phyloP scores from a whole-genome alignment of 1,140 invertebrate species.

The Pectinophora gossypiella region DNA sequence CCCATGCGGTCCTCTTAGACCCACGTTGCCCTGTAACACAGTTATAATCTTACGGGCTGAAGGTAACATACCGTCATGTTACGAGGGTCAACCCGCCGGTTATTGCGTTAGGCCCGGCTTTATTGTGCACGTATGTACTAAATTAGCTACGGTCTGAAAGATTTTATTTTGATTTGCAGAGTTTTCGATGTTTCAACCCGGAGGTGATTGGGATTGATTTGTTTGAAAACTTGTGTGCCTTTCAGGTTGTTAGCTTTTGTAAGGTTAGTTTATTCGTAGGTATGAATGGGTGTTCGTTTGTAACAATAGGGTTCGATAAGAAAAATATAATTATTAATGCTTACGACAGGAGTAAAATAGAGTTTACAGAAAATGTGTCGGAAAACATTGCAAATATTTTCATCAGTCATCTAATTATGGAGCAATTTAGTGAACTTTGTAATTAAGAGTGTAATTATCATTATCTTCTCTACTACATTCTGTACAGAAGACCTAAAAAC shows the following conservation, averaged over 20 bases:
- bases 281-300: no score
- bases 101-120: conserved; percentile 52
- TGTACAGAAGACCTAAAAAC: no score
- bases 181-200: not conserved
- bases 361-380: no score
- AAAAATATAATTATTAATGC: no score
- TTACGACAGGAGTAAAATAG: no score
- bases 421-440: no score
- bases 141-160: conserved; percentile 32
- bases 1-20: conserved; percentile 56
- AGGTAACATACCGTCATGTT: conserved; percentile 51
- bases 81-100: conserved; percentile 58
- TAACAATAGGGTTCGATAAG: no score
- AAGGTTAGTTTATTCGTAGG: no score
- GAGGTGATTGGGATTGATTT: not conserved
- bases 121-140: conserved; percentile 43
- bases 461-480: no score
- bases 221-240: not conserved
- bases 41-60: conserved; percentile 55
- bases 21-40: conserved; percentile 62
- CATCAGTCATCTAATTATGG: no score
- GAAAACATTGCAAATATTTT: no score
- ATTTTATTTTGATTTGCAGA: conserved; percentile 35
- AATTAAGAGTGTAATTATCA: no score
- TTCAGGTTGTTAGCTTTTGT: not conserved